Evolutionary conservation across 2,888 invertebrate genomes (phyloP).

Genomic region (Listrodromus nycthemerus): DNA sequence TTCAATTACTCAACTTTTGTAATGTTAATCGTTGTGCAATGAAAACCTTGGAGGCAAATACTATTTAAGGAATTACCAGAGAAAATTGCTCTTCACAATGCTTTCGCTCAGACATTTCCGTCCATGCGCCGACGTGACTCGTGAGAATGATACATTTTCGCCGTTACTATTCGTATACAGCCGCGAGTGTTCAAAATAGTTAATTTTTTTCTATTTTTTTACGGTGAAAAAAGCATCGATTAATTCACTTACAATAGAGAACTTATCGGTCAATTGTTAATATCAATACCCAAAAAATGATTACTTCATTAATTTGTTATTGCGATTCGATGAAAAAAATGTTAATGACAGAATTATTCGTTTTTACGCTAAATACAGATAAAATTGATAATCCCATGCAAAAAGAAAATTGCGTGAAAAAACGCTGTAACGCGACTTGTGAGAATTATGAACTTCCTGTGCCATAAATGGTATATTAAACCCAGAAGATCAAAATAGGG

Average conservation of each 20-base stretch:
- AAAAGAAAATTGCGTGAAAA: background rate
- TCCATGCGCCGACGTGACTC: background rate
- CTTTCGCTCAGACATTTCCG: background rate
- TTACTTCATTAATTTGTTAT: too few species aligned
- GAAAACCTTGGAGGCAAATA: slow-evolving; percentile 1
- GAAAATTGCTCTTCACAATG: background rate
- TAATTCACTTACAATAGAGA: too few species aligned
- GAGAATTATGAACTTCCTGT: background rate
- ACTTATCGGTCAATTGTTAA: too few species aligned
- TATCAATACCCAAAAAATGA: too few species aligned
- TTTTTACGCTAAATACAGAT: too few species aligned
- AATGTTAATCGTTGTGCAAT: slow-evolving; percentile 47
- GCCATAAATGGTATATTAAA: too few species aligned
- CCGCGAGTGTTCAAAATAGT: too few species aligned
- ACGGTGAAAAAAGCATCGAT: too few species aligned
- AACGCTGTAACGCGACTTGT: background rate
- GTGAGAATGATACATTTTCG: background rate
- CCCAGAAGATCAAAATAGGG: too few species aligned
- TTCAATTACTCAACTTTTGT: slow-evolving; percentile 50
- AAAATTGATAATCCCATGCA: background rate
- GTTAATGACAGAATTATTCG: too few species aligned
- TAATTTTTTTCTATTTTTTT: too few species aligned
- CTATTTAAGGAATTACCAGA: background rate
- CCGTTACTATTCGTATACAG: background rate
- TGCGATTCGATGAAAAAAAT: too few species aligned